These are phyloP conservation scores for Drosophila kohkoa DNA, from an alignment of 1,140 invertebrate species.

Conservation along the genomic window DNA sequence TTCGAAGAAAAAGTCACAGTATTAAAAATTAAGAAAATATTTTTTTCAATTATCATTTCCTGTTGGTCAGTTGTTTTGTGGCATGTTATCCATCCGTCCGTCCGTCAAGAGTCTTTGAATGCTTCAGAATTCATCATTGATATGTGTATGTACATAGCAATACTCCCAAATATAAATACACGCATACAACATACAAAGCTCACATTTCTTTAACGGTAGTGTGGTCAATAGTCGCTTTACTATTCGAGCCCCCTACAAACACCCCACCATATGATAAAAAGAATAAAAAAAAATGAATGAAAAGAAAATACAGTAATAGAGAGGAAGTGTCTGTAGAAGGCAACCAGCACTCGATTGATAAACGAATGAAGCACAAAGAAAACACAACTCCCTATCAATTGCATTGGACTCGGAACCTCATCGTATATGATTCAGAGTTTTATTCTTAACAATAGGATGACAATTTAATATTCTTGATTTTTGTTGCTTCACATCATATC, in stretches of 20 bases:
- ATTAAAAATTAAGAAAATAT: slow-evolving; percentile 65
- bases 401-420: slow-evolving; percentile 6
- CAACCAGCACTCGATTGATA: slow-evolving; percentile 40
- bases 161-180: slow-evolving; percentile 24
- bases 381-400: slow-evolving; percentile 51
- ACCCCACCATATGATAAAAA: slow-evolving; percentile 34
- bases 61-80: slow-evolving; percentile 52
- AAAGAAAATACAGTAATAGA: slow-evolving; percentile 41
- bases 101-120: slow-evolving; percentile 16
- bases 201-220: slow-evolving; percentile 42
- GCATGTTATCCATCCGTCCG: slow-evolving; percentile 4
- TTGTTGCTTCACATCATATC: slow-evolving; percentile 20
- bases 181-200: slow-evolving; percentile 20
- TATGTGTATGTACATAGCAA: slow-evolving; percentile 7
- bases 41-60: slow-evolving; percentile 81
- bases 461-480: slow-evolving; percentile 23
- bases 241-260: slow-evolving; percentile 13
- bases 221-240: slow-evolving; percentile 19
- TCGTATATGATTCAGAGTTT: slow-evolving; percentile 37
- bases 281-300: slow-evolving; percentile 21
- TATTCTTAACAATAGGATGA: slow-evolving; percentile 40
- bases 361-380: slow-evolving; percentile 54
- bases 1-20: slow-evolving; percentile 21
- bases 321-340: slow-evolving; percentile 58
- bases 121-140: slow-evolving; percentile 31